Evolutionary conservation across 2,888 invertebrate genomes (phyloP).

Genomic region (Torymus auratus): DNA sequence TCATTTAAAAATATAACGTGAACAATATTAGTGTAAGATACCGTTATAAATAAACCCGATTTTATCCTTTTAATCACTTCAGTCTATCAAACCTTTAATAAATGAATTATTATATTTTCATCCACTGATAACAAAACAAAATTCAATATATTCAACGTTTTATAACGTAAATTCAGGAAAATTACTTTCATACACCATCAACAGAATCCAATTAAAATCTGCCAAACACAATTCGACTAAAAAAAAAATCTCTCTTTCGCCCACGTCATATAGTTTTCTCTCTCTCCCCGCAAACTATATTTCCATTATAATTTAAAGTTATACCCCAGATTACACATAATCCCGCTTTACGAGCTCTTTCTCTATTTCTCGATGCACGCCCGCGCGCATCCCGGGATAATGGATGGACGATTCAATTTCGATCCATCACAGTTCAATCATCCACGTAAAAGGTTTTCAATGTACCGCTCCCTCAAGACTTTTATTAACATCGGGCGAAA

Average conservation of each 20-base stretch:
- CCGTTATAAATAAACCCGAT: not conserved
- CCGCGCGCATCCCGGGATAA: constrained; percentile 23
- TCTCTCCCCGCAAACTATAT: constrained; percentile 6
- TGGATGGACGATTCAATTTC: constrained; percentile 40
- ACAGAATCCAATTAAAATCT: no score
- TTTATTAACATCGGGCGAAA: constrained; percentile 18
- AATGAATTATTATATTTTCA: no score
- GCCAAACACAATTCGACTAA: no score
- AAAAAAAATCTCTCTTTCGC: not conserved
- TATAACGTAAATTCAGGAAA: no score
- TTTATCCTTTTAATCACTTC: not conserved
- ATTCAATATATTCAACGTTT: no score
- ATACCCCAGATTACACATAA: no score
- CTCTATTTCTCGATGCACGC: not conserved
- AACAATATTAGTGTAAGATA: no score
- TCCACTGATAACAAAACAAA: no score
- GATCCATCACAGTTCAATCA: constrained; percentile 47
- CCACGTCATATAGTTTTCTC: constrained; percentile 56
- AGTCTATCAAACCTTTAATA: no score
- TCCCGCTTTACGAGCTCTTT: not conserved
- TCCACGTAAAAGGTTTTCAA: constrained; percentile 48
- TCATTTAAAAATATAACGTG: no score
- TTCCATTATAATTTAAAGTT: no score
- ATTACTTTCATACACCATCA: no score
- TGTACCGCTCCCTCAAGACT: constrained; percentile 28